A percentile compares a stretch with the other conserved stretches of the same genome.
These are phyloP conservation scores for Orthonyx spaldingii DNA, from an alignment of 2,113 vertebrate genomes.

Conservation along the genomic window DNA sequence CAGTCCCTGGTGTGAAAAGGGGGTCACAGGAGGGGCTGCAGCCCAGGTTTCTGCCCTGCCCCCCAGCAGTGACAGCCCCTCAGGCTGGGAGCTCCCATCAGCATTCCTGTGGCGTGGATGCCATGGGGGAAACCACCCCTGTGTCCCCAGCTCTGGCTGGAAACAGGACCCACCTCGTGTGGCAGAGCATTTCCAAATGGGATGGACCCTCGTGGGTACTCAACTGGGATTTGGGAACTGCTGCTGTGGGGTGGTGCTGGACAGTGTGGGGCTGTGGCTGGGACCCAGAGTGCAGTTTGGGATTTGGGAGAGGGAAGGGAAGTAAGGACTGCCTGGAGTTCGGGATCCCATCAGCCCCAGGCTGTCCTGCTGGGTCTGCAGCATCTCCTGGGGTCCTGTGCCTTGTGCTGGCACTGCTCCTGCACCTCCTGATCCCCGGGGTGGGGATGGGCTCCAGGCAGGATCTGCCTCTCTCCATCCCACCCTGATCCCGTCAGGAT, in stretches of 20 bases:
- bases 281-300: background rate
- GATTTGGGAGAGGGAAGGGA: background rate
- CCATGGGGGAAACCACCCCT: accelerated
- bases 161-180: accelerated
- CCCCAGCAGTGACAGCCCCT: background rate
- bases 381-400: background rate
- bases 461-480: background rate
- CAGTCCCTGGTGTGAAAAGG: background rate
- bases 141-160: background rate
- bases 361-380: background rate
- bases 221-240: background rate
- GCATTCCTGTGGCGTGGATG: accelerated
- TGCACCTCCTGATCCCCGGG: background rate
- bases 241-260: background rate
- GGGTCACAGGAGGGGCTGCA: background rate
- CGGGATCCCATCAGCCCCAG: background rate
- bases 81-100: background rate
- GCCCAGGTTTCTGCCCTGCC: too few relatives aligned
- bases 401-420: background rate
- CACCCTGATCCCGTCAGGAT: too few relatives aligned
- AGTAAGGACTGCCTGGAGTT: accelerated
- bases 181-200: background rate
- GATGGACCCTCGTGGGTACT: accelerated
- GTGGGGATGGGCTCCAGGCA: accelerated
- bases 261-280: background rate